Evolutionary conservation across 1,140 invertebrate genomes (phyloP).

Genomic region (Lepidostoma basale): DNA sequence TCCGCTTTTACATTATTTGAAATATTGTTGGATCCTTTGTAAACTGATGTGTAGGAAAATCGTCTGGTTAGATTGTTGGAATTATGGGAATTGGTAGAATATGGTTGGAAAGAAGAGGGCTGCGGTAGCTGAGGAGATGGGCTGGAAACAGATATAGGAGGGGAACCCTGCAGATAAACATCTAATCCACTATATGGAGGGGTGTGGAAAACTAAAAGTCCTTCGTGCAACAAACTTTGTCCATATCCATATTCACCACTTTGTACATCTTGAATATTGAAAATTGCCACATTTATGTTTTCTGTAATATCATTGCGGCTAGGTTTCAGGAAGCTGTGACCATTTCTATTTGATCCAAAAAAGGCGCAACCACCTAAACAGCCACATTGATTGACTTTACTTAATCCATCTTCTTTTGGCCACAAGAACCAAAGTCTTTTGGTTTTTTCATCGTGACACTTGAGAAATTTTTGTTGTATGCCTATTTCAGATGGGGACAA

Average conservation of each 20-base stretch:
- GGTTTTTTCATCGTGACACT: slow-evolving; percentile 84
- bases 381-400: slow-evolving; percentile 77
- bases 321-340: slow-evolving; percentile 86
- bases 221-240: slow-evolving; percentile 89
- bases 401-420: slow-evolving; percentile 68
- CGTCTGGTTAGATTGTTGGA: slow-evolving; percentile 62
- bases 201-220: slow-evolving; percentile 88
- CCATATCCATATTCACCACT: slow-evolving; percentile 81
- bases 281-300: slow-evolving; percentile 78
- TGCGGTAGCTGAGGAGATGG: slow-evolving; percentile 56
- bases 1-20: slow-evolving; percentile 63
- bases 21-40: slow-evolving; percentile 56
- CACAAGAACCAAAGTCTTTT: slow-evolving; percentile 95
- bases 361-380: slow-evolving; percentile 95
- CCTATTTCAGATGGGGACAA: slow-evolving; percentile 73
- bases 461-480: slow-evolving; percentile 87
- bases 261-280: slow-evolving; percentile 59
- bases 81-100: slow-evolving; percentile 50
- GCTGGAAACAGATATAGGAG: slow-evolving; percentile 54
- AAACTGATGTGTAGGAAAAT: slow-evolving; percentile 68
- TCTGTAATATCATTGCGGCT: slow-evolving; percentile 78
- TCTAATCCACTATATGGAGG: slow-evolving; percentile 82
- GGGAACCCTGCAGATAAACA: slow-evolving; percentile 75
- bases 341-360: slow-evolving; percentile 90
- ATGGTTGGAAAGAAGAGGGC: slow-evolving; percentile 52